Base-by-base conservation (phyloP, 2,888 invertebrate species). In the Mythimna vitellina region DNA sequence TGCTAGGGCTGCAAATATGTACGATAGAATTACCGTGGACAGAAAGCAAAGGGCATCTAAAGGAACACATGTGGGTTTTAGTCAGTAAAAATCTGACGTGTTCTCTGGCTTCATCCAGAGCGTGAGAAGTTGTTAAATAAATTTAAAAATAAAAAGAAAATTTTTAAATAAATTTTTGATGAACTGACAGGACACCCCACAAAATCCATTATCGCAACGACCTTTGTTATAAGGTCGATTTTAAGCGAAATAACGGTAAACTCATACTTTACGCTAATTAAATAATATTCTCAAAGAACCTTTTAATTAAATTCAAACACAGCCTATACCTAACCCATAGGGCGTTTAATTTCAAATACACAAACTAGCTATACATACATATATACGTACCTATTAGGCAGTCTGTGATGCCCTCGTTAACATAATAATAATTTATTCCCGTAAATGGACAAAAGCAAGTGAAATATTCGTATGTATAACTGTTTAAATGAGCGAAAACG, bases 261-360 rank as follows among this genome's bases (percentile, higher is more conserved):
- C 86, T 77, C 64, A 72, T 86, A 78, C 82, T 81, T 81, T 74
- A 76, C 78, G 82, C 87, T 90, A 90, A 89, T 92, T 89, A 89
- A 88, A 90, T 88, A 86, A 83, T 83, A 88, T 84, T 88, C 86
- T 88, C 90, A 85, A 88, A 89, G 87, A 89, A 77, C 71, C 81
- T 84, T 89, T 89, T 91, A 90, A 90, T 91, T 89, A 91, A 90
- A 91, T 87, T 82, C 78, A 81, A 81, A 88, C 86, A 86, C 70
- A 79, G 79, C 66, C 71, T 51, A 51, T 51, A 51, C n/a, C n/a
- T 9, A 51, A 9, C n/a, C 8, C n/a, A 8, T 57, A 63, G 17
- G 35, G 3, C 60, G 64, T 64, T 69, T 29, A 73, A 83, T 77
- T 83, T 71, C 56, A 66, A 29, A 71, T 76, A 69, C 17, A 58